Evolutionary conservation across 2,797 vertebrate species (phyloP), one percentile per base, ranked within the genome.

Genomic region (Salmo trutta): DNA sequence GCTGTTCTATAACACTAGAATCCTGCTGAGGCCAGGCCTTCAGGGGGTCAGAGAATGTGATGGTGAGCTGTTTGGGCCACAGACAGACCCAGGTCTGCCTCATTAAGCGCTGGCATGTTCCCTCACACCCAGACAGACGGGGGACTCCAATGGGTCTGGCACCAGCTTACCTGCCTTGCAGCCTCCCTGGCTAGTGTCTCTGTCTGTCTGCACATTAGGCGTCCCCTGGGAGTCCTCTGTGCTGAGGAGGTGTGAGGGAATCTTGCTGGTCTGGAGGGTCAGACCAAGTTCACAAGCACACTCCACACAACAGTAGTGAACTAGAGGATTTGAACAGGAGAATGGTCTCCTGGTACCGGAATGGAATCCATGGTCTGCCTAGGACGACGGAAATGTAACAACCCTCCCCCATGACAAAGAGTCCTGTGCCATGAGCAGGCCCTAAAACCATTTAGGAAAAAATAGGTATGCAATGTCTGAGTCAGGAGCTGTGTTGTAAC

Each of bases 141-240:
- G 76, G 66, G 81, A 78, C 77, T 84, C 79, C 62, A 82, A 74
- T 21, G 72, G 69, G 79, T 79, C 83, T 81, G 83, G 84, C 93
- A 92, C 90, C 89, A 86, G 85, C 76, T 87, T 90, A 84, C 79
- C 82, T 90, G 82, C 84, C 88, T 87, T 87, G 88, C 84, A 81
- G 79, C 81, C 83, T 85, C 71, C 31, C 71, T 14, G 74, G 75
- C 76, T 82, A 80, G 67, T 47, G 41, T 47, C 41, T 41, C 36
- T 47, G 36, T 41, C 36, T 73, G 73, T 64, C 73, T 82, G 78
- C 78, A 74, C 73, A 74, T 76, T 17, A 77, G 75, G 81, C 73
- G 36, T 83, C 80, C 69, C 81, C 74, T 76, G 74, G 1, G 17
- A 65, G 77, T 56, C 59, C 64, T 74, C 56, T 47, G 41, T 47